These are phyloP conservation scores for Gallirallus australis DNA, from an alignment of 2,797 vertebrate species.

Conservation along the genomic window DNA sequence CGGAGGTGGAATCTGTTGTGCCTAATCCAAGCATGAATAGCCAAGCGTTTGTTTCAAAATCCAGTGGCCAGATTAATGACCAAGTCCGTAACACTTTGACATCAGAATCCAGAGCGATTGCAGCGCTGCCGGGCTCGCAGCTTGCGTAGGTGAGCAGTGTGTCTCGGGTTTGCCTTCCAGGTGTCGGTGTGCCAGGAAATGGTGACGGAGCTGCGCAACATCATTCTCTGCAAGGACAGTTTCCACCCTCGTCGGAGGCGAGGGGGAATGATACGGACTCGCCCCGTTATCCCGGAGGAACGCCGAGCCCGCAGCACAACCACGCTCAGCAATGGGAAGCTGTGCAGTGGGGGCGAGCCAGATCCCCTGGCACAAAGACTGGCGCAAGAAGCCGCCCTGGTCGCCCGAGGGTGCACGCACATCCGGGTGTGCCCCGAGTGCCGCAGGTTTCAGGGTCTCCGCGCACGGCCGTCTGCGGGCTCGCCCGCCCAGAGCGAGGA, in stretches of 20 bases:
- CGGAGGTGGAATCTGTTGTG: background rate
- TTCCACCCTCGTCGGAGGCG: conserved; percentile 88
- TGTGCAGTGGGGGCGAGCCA: conserved; percentile 90
- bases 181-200: conserved; percentile 97
- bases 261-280: conserved; percentile 78
- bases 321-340: conserved; percentile 93
- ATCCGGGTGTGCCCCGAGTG: conserved; percentile 97
- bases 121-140: background rate
- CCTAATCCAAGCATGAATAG: background rate
- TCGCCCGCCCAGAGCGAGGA: conserved; percentile 93
- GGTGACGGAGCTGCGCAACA: conserved; percentile 93
- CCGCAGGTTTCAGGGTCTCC: conserved; percentile 94
- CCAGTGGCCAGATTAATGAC: background rate
- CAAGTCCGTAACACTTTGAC: fast-evolving
- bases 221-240: conserved; percentile 94
- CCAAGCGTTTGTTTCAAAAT: background rate
- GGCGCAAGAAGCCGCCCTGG: conserved; percentile 92
- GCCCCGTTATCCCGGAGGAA: conserved; percentile 85
- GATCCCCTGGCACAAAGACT: conserved; percentile 95
- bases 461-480: conserved; percentile 80
- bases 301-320: conserved; percentile 81
- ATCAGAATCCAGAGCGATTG: background rate
- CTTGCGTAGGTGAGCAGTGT: background rate
- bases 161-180: conserved; percentile 69
- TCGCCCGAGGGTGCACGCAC: conserved; percentile 93